Evolutionary conservation across 2,888 invertebrate genomes (phyloP), one percentile per base, ranked within the genome.

Genomic region (Polyommatus icarus): DNA sequence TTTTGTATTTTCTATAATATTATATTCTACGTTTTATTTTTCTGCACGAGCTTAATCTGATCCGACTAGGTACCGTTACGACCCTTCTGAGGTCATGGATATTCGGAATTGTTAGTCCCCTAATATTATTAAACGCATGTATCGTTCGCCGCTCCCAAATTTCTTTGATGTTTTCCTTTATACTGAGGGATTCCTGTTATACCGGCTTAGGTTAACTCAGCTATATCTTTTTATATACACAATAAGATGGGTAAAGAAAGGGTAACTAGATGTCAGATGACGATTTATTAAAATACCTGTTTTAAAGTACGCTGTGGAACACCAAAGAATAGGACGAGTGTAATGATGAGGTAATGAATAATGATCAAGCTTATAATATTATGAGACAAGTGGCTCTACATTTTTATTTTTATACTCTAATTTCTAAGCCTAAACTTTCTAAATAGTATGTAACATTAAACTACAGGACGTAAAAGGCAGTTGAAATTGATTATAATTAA

Each of bases 61-160:
- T 54, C 75, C 32, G 8, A 75, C 20, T 15, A 54, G 50, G 24
- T 50, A 29, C 29, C 54, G 50, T 29, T 75, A 75, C 54, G 75
- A 54, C 75, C 75, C 75, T 75, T 75, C 18, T 75, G 10, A 50
- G 75, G 75, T 29, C 54, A 40, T 72, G 40, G 36, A 72, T 72
- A 75, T 75, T 54, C 46, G 18, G 54, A 75, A 73, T 75, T 50
- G 54, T 75, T 75, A 7, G 75, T 54, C 54, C 50, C 54, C 50
- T 75, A 54, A 54, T 75, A 54, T 54, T 75, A 75, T 75, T 75
- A 75, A 75, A 75, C 73, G 73, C 73, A 24, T 73, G 73, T 73
- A 73, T 73, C 46, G 29, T 18, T 67, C 67, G 61, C 61, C 24
- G 61, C 73, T 46, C 24, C 73, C 40, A 50, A 67, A 67, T 29